Percentiles rank a stretch among this genome's conserved stretches.
Evolutionary conservation across 2,888 invertebrate genomes (phyloP).

Genomic region (Tenthredo amoena): DNA sequence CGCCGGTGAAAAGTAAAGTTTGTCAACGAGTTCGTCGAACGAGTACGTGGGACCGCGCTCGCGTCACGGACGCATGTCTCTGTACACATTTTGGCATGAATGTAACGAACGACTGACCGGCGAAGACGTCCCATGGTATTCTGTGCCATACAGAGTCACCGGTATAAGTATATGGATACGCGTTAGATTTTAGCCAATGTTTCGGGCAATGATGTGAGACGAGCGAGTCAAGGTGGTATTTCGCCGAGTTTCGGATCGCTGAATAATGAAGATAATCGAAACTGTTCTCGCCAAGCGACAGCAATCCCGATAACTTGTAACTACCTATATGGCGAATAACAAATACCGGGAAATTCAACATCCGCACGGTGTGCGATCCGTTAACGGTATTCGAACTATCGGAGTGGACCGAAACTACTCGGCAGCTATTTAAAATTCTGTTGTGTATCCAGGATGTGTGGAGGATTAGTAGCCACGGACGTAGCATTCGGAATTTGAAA

Average conservation of each 20-base stretch:
- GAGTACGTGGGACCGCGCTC: neutral
- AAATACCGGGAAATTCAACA: neutral
- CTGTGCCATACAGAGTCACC: too few species aligned
- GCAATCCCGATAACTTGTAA: neutral
- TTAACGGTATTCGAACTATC: neutral
- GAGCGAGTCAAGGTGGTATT: too few species aligned
- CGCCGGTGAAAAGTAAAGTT: neutral
- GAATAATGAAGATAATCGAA: too few species aligned
- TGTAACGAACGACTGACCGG: neutral
- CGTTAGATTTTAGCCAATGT: too few species aligned
- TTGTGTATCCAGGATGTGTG: neutral
- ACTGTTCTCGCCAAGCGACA: neutral
- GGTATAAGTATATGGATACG: too few species aligned
- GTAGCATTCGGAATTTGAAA: conserved; percentile 2
- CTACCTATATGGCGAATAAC: neutral
- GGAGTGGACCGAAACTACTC: neutral
- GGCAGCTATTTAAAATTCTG: neutral
- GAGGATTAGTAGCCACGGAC: neutral
- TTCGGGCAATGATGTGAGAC: too few species aligned
- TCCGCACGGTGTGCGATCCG: neutral
- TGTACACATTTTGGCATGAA: neutral
- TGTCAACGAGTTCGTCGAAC: neutral
- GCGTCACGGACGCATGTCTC: neutral
- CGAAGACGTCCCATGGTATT: neutral
- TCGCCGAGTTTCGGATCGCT: too few species aligned